phyloP scores from a whole-genome alignment of 2,113 vertebrate species.

The Phylloscopus trochilus region DNA sequence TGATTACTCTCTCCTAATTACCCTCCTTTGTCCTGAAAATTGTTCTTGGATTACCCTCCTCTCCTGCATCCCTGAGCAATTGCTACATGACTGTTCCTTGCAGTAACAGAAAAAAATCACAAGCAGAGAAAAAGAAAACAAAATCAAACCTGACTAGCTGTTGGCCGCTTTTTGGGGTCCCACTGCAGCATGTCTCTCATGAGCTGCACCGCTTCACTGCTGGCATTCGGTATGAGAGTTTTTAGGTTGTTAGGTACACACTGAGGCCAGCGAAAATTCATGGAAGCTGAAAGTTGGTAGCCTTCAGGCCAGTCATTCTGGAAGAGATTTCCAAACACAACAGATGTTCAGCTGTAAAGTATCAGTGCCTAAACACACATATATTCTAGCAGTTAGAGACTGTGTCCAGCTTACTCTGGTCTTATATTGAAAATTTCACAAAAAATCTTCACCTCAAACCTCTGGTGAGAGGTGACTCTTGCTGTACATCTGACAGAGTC shows the following conservation, averaged over 20 bases:
- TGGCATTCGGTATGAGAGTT: slow-evolving; percentile 79
- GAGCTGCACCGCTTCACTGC: slow-evolving; percentile 79
- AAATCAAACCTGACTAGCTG: slow-evolving; percentile 78
- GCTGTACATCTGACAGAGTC: background rate
- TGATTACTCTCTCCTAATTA: background rate
- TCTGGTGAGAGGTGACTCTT: background rate
- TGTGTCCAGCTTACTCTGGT: background rate
- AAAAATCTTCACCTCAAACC: background rate
- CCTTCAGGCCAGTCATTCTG: slow-evolving; percentile 85
- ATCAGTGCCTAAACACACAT: background rate
- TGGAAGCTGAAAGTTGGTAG: slow-evolving; percentile 77
- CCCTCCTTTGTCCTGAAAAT: background rate
- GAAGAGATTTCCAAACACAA: slow-evolving; percentile 33
- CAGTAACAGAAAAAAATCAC: background rate
- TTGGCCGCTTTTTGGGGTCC: slow-evolving; percentile 83
- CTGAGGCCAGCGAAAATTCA: slow-evolving; percentile 84
- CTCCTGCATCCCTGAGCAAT: background rate
- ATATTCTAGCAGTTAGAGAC: background rate
- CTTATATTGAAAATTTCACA: background rate
- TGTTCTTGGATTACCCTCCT: background rate
- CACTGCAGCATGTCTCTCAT: slow-evolving; percentile 85
- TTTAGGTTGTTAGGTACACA: slow-evolving; percentile 81
- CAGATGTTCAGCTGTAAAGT: background rate
- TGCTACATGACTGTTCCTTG: background rate
- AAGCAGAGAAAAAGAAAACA: background rate